Evolutionary conservation across 2,888 invertebrate species (phyloP), one percentile per base, ranked within the genome.

Genomic region (Rhopalosiphum nymphaeae): DNA sequence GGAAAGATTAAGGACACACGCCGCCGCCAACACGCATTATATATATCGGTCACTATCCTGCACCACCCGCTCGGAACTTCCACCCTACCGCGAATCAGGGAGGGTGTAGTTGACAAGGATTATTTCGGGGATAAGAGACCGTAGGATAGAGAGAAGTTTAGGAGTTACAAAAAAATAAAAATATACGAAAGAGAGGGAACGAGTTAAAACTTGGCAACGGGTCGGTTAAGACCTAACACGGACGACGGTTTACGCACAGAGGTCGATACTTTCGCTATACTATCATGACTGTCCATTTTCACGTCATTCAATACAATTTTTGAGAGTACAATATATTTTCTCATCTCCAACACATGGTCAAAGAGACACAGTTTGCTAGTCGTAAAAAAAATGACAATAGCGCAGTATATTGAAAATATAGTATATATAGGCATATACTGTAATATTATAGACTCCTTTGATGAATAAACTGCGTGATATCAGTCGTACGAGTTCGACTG

Each of bases 171-270:
- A 78, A 85, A 86, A 91, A 67, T 44, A 92, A 57, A 93, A 46
- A 90, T 49, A 44, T 42, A 90, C 29, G n/a, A 49, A 61, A 94
- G 90, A 42, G 85, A 90, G 89, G 85, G 85, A 90, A 90, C 85
- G 49, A 86, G 57, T 86, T 90, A 94, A 94, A 94, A 94, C 90
- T 94, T 94, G 93, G 93, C 93, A 94, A 94, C 93, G 93, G 93
- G 93, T 86, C 93, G 93, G 57, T 90, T 94, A 94, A 94, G 90
- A 90, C 93, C 93, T 61, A 67, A 94, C 93, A 44, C 90, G 85
- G 86, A 25, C n/a, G 89, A 29, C 91, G 92, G 88, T 92, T 87
- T 61, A 88, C 78, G 92, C 78, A 89, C 93, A 86, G 61, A 91
- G 93, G 93, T 94, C 93, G 85, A 94, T 94, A 94, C 90, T 94